Evolutionary conservation across 2,113 vertebrate species (phyloP).

Genomic region (Mus musculus): GRCm39 chr1:24775001-24775500

Average conservation of each 20-base stretch:
- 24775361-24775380: not conserved
- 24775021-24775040: not conserved
- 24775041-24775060: not conserved
- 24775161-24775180: not conserved
- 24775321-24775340: not conserved
- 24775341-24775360: not conserved
- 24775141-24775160: not conserved
- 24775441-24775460: not conserved
- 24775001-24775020: not conserved
- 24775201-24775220: not conserved
- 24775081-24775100: not conserved
- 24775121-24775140: conserved; percentile 15
- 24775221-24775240: not conserved
- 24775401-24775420: not conserved
- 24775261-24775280: not conserved
- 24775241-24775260: not conserved
- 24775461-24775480: not conserved
- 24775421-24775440: not conserved
- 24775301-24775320: not conserved
- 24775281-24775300: not conserved
- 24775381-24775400: not conserved
- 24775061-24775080: not conserved
- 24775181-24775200: not conserved
- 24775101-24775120: not conserved
- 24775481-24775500: not conserved